Base-by-base conservation (phyloP, 2,113 vertebrate species). In the Xiphophorus couchianus region DNA sequence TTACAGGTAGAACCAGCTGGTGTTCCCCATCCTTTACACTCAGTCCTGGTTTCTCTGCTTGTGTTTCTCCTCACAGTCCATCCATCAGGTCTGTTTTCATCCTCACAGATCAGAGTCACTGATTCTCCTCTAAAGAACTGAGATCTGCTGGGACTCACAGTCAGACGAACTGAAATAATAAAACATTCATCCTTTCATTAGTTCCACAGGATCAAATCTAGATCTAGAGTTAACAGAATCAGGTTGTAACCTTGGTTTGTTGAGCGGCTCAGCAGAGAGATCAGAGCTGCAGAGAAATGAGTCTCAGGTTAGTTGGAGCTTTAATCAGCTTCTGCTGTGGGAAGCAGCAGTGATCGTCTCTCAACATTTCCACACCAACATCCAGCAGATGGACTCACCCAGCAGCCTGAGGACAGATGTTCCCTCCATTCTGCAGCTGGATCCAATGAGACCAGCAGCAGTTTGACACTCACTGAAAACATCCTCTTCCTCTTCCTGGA, bases 351-450 rank as follows among this genome's bases (percentile, higher is more conserved):
- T 13, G 61, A 54, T 44, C 27, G 9, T 48, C 39, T 48, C 44
- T 69, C 44, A 54, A 66, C 64, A 42, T 66, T 37, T 42, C 3
- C 44, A 54, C 67, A 69, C 67, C 67, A 54, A 69, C 44, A 69
- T 66, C 64, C 66, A 69, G 66, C 66, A 68, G 66, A 68, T 48
- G 66, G 66, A 54, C 68, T 69, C 68, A 69, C 68, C 48, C 68
- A 69, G 68, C 68, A 69, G 48, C 48, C 19, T 69, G 44, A n/a
- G 68, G 48, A 69, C 68, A 58, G 10, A 33, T 58, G 48, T 69
- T n/a, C 29, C 68, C 68, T 69, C 68, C 68, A 69, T 69, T 14
- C 68, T 69, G 51, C 48, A 69, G 68, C 48, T 54, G 68, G 44
- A 48, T 48, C 14, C 1, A 48, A 19, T 48, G 44, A 48, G 44